Evolutionary conservation across 2,113 vertebrate genomes (phyloP).

Genomic region (Rostratula benghalensis): DNA sequence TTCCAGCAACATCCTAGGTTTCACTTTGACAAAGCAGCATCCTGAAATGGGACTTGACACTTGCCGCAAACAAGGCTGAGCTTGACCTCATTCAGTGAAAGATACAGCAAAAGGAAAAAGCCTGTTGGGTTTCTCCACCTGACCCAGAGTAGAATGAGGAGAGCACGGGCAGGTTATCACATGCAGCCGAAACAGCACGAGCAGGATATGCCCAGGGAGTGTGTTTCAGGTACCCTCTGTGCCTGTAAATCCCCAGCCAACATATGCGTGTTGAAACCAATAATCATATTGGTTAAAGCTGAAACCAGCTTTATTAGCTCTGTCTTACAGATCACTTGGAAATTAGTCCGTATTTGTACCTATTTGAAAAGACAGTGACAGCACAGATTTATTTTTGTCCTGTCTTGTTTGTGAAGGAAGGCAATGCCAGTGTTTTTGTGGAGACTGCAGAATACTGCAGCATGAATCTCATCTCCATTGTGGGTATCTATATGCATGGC

Average conservation of each 20-base stretch:
- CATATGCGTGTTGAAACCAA: neutral
- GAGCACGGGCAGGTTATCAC: neutral
- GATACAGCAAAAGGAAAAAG: neutral
- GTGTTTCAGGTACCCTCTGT: neutral
- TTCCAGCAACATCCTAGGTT: neutral
- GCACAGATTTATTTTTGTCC: neutral
- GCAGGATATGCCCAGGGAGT: fast-evolving
- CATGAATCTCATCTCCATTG: neutral
- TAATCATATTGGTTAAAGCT: neutral
- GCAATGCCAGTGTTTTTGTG: neutral
- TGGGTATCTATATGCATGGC: neutral
- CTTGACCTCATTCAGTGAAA: neutral
- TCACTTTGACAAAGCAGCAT: neutral
- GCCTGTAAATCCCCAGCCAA: neutral
- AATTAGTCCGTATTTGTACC: neutral
- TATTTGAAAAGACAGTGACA: neutral
- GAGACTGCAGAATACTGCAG: neutral
- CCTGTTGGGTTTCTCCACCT: neutral
- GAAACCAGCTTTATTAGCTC: neutral
- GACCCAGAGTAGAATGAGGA: neutral
- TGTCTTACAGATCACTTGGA: neutral
- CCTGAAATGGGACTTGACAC: neutral
- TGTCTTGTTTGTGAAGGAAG: neutral
- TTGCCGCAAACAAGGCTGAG: neutral
- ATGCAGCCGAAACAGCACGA: neutral